Percentiles rank a stretch among this genome's conserved stretches.
These are phyloP conservation scores for Chrysochloris asiatica DNA, from an alignment of 2,113 vertebrate species.

Conservation along the genomic window DNA sequence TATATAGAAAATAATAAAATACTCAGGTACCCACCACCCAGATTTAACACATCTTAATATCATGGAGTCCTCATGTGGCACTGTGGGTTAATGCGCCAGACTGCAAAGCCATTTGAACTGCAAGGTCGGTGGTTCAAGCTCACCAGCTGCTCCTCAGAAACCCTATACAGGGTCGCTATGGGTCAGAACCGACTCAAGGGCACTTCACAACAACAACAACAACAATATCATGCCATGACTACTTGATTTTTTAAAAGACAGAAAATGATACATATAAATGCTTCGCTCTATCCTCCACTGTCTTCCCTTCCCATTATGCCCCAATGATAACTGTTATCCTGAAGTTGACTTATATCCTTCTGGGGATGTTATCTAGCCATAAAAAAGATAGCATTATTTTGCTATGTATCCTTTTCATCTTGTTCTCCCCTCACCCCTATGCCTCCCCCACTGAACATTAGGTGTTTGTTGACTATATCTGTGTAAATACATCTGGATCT, in stretches of 20 bases:
- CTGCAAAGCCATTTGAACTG: too few relatives aligned
- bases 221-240: not conserved
- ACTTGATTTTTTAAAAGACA: conserved; percentile 10
- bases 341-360: not conserved
- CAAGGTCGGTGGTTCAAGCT: too few relatives aligned
- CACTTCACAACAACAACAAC: too few relatives aligned
- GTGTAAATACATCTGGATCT: not conserved
- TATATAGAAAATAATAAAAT: conserved; percentile 33
- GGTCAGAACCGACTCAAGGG: too few relatives aligned
- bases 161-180: too few relatives aligned
- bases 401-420: not conserved
- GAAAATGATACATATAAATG: not conserved
- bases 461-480: not conserved
- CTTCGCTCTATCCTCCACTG: not conserved
- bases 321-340: not conserved
- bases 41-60: not conserved
- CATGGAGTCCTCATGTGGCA: too few relatives aligned
- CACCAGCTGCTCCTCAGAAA: too few relatives aligned
- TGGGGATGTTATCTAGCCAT: not conserved
- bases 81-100: too few relatives aligned
- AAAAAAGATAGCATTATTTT: not conserved
- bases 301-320: not conserved
- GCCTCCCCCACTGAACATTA: not conserved
- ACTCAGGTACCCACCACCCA: not conserved
- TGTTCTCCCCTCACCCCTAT: not conserved